Evolutionary conservation across 2,113 vertebrate genomes (phyloP), one percentile per base, ranked within the genome.

Genomic region (Cheilinus undulatus): DNA sequence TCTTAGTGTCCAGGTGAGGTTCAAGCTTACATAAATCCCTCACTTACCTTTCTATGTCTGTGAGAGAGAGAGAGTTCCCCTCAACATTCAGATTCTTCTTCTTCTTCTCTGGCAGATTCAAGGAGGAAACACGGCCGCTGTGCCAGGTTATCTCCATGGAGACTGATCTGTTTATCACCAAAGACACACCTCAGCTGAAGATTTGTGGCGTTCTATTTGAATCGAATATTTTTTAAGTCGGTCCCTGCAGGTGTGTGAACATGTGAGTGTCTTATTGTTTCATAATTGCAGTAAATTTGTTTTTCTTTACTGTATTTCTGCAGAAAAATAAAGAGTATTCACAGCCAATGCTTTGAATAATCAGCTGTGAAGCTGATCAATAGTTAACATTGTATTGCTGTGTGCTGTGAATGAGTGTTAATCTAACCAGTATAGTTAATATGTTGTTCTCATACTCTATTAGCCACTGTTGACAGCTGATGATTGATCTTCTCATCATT

Each of bases 401-500:
- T 52, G 75, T 59, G 60, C 7, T 9, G 54, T n/a, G 64, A 7
- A 62, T 40, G 77, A 43, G 76, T 71, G 78, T 87, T 88, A 88
- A 88, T 88, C 87, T 75, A 82, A 78, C 60, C 84, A 78, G 72
- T 86, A 66, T 77, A 74, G 84, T 89, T 90, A 91, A 89, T 89
- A 89, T 88, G 87, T 91, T 88, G 88, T 86, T 88, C 82, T 88
- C 82, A 84, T 88, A 88, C 86, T 83, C 84, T 86, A 89, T 91
- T 91, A 90, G 88, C 86, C 40, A 69, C 61, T 69, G 84, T 62
- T 89, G 90, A 90, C 90, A 89, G 85, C 82, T 73, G 60, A 89
- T 90, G 88, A 91, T 91, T 90, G 88, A 91, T 91, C 87, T 90
- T 82, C 88, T 91, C 90, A 90, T 89, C 87, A 84, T 80, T 84